Evolutionary conservation across 2,113 vertebrate species (phyloP).

Genomic region (Buteo buteo): DNA sequence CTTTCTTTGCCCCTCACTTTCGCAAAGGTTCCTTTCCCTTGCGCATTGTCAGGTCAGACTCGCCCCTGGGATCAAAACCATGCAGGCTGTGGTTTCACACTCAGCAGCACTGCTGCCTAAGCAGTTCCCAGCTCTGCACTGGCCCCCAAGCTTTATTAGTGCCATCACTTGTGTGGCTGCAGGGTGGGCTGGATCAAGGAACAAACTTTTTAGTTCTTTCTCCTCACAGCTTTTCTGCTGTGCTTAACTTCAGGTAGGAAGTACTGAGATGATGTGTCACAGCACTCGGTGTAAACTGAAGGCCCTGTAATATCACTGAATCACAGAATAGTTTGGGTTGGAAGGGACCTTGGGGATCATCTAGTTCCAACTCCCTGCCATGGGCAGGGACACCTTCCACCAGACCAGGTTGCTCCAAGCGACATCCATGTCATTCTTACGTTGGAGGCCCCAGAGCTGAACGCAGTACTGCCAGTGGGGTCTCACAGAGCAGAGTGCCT

Average conservation of each 20-base stretch:
- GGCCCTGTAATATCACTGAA: too few species aligned
- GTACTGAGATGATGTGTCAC: background rate
- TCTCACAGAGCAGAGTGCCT: background rate
- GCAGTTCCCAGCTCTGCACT: background rate
- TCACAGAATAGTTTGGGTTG: too few species aligned
- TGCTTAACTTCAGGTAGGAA: background rate
- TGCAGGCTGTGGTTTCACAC: background rate
- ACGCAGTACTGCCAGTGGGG: too few species aligned
- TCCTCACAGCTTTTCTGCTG: background rate
- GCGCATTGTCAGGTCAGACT: background rate
- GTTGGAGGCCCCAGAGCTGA: too few species aligned
- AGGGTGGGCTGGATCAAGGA: background rate
- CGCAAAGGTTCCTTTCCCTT: background rate
- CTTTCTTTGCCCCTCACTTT: background rate
- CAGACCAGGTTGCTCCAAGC: too few species aligned
- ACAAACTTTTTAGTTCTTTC: background rate
- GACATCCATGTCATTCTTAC: too few species aligned
- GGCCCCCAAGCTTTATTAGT: background rate
- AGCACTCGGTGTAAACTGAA: background rate
- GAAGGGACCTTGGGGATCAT: too few species aligned
- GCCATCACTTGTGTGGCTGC: background rate
- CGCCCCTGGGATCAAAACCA: background rate
- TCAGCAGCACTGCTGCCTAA: background rate
- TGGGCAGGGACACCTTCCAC: too few species aligned
- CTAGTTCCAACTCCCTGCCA: too few species aligned